A percentile compares a stretch with the other conserved stretches of the same genome.
Evolutionary conservation across 1,140 invertebrate genomes (phyloP).

Genomic region (Hylaeus anthracinus): DNA sequence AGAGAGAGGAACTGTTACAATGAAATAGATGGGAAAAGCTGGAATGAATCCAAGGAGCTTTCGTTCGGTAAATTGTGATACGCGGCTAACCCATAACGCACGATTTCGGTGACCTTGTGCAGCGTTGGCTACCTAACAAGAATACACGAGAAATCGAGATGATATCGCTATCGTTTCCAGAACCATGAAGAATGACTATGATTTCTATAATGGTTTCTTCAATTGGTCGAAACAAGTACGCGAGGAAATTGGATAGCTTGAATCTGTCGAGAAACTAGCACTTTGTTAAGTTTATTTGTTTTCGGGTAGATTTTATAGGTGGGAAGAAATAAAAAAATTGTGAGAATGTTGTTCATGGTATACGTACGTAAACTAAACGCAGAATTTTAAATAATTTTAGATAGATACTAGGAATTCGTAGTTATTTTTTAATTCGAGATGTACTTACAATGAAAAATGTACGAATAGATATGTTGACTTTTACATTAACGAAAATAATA

Average conservation of each 20-base stretch:
- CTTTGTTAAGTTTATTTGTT: too few species aligned
- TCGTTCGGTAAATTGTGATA: slow-evolving; percentile 50
- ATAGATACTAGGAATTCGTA: too few species aligned
- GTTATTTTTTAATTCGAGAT: too few species aligned
- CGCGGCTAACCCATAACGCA: slow-evolving; percentile 11
- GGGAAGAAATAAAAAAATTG: too few species aligned
- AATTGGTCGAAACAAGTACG: not conserved
- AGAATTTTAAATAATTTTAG: too few species aligned
- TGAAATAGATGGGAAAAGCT: slow-evolving; percentile 44
- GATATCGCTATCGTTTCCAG: slow-evolving; percentile 1
- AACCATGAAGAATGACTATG: slow-evolving; percentile 36
- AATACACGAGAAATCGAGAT: slow-evolving; percentile 37
- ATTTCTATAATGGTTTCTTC: slow-evolving; percentile 19
- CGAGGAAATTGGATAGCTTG: not conserved
- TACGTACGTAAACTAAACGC: too few species aligned
- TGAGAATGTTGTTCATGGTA: too few species aligned
- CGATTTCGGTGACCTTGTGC: slow-evolving; percentile 43
- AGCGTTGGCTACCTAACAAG: not conserved
- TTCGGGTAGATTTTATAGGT: too few species aligned
- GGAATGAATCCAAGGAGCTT: slow-evolving; percentile 50
- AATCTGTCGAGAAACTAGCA: not conserved
- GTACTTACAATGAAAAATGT: too few species aligned
- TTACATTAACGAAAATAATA: too few species aligned
- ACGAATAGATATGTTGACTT: too few species aligned
- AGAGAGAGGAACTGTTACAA: not conserved